Percentiles rank a stretch among this genome's conserved stretches.
Conservation (phyloP, 2,113 vertebrate species). For the Ageneiosus marmoratus region DNA sequence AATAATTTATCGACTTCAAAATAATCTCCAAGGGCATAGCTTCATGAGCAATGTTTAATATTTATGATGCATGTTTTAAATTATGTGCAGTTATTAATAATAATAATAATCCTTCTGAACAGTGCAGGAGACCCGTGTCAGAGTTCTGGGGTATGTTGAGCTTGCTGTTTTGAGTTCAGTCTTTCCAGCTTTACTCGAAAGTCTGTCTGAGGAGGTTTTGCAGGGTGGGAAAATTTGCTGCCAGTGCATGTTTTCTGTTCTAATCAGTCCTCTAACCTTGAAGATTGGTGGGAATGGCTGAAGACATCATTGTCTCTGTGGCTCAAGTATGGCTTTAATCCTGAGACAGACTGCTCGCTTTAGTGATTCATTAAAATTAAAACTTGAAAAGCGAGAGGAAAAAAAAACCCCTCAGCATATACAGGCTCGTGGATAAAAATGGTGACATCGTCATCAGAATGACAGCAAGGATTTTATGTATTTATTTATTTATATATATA, state of each 20-base stretch:
- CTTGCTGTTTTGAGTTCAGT: not conserved
- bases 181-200: conserved; percentile 32
- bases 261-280: conserved; percentile 54
- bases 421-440: not conserved
- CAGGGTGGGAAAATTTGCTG: conserved; percentile 52
- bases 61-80: not conserved
- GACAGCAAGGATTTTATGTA: not conserved
- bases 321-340: conserved; percentile 11
- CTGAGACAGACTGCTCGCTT: not conserved
- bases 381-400: not conserved
- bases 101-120: not conserved
- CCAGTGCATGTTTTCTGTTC: conserved; percentile 29
- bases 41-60: not conserved
- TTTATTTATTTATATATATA: not conserved
- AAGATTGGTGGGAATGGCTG: conserved; percentile 38
- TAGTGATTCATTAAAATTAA: not conserved
- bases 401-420: not conserved
- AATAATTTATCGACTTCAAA: not conserved
- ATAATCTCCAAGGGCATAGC: not conserved
- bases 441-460: not conserved
- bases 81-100: not conserved
- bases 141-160: not conserved
- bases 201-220: conserved; percentile 5
- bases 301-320: conserved; percentile 26
- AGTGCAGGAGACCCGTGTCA: not conserved